Evolutionary conservation across 1,140 invertebrate species (phyloP), one percentile per base, ranked within the genome.

Genomic region (Drosophila pallidifrons): DNA sequence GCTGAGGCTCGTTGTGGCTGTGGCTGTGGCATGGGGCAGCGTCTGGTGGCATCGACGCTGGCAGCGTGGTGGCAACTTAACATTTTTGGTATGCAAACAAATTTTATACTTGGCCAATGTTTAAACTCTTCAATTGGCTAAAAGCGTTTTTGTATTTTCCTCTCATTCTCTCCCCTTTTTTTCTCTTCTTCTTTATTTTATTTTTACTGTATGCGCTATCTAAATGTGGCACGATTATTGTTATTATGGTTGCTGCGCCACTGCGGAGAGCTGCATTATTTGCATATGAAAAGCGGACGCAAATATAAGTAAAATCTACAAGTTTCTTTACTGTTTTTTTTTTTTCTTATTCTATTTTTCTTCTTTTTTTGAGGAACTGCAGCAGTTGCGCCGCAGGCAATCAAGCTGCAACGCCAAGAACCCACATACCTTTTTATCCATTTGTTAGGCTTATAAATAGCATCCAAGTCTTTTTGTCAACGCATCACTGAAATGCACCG

Each of bases 81-180:
- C 86, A 91, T 91, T 88, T 82, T 67, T 76, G 63, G 76, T 71
- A 69, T 61, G 75, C 83, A 80, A 89, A 87, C 86, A 81, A 91
- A 91, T 86, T 91, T 91, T 70, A 91, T 91, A 91, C 89, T 91
- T 91, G 85, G 88, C 89, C 89, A 91, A 91, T 91, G 89, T 74
- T 91, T 90, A 89, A 91, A 86, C 85, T 89, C 89, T 81, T 85
- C 83, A 91, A 86, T 89, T 82, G 79, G 79, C 89, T 89, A 60
- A 78, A 76, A 91, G 89, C 89, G 79, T 47, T 86, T 25, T 75
- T 77, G 72, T 7, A 20, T 66, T 45, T 51, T 38, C 16, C 13
- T 38, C 52, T 16, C 10, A 20, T 63, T 54, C 16, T 7, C 6
- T 25, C 20, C 3, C 20, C 20, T 25, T 35, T 32, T 55, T 73